Evolutionary conservation across 2,113 vertebrate species (phyloP).

Genomic region (Tapirus terrestris): DNA sequence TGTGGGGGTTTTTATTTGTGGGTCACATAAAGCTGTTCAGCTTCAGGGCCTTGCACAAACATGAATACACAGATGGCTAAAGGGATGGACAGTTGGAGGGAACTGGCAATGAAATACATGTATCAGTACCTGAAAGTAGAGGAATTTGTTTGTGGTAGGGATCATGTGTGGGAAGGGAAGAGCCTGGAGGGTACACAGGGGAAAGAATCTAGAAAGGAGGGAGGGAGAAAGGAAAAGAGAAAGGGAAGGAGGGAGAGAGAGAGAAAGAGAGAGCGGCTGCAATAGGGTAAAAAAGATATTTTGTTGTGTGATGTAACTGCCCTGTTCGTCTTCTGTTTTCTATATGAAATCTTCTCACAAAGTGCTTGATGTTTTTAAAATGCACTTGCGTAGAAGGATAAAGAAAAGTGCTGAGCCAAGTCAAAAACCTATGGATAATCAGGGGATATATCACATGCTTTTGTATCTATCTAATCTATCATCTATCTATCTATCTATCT

Average conservation of each 20-base stretch:
- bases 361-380: not conserved
- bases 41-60: not conserved
- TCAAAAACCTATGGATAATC: not conserved
- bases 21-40: not conserved
- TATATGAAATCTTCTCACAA: not conserved
- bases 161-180: no score
- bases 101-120: not conserved
- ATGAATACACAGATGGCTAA: not conserved
- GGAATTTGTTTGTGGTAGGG: not conserved
- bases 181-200: fast-evolving
- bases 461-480: not conserved
- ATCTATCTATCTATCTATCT: not conserved
- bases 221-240: not conserved
- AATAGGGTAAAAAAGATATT: not conserved
- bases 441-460: not conserved
- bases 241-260: fast-evolving
- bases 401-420: not conserved
- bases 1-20: not conserved
- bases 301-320: not conserved
- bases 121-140: not conserved
- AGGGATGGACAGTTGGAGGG: not conserved
- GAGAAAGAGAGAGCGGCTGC: no score
- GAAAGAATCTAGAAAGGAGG: not conserved
- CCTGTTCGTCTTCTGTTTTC: not conserved
- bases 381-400: not conserved